Evolutionary conservation across 2,113 vertebrate species (phyloP).

Genomic region (Heliornis fulica): DNA sequence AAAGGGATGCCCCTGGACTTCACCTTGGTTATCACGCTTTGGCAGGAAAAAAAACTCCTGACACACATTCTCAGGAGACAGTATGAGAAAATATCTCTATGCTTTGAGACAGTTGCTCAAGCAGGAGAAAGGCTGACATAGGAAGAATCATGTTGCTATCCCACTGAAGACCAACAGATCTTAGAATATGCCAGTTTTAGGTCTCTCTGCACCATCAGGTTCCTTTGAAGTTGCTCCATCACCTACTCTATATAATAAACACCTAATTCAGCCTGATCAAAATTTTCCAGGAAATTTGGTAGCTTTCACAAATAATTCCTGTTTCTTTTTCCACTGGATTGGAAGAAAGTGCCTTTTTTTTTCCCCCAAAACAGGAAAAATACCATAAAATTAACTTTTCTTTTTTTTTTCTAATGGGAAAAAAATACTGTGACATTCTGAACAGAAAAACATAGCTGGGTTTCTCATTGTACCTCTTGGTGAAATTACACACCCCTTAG

Average conservation of each 20-base stretch:
- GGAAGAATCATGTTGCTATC: not conserved
- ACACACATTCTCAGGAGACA: not conserved
- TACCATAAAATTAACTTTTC: not conserved
- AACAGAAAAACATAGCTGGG: not conserved
- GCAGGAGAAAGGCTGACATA: not conserved
- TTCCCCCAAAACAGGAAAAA: not conserved
- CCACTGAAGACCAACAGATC: not conserved
- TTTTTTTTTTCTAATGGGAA: not conserved
- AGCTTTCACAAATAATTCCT: not conserved
- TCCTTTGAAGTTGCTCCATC: not conserved
- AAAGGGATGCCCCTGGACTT: not conserved
- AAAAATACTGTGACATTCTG: not conserved
- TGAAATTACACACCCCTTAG: not conserved
- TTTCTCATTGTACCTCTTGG: not conserved
- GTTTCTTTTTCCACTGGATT: not conserved
- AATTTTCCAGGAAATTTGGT: not conserved
- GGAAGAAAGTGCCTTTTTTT: not conserved
- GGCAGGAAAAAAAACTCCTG: not conserved
- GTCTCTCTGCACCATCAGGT: not conserved
- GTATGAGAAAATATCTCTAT: rapidly evolving
- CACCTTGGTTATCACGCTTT: not conserved
- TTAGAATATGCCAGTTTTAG: not conserved
- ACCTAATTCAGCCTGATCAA: not conserved
- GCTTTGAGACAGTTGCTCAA: not conserved
- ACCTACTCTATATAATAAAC: not conserved